phyloP scores from a whole-genome alignment of 1,140 invertebrate species.

The Bradynema listronoti region DNA sequence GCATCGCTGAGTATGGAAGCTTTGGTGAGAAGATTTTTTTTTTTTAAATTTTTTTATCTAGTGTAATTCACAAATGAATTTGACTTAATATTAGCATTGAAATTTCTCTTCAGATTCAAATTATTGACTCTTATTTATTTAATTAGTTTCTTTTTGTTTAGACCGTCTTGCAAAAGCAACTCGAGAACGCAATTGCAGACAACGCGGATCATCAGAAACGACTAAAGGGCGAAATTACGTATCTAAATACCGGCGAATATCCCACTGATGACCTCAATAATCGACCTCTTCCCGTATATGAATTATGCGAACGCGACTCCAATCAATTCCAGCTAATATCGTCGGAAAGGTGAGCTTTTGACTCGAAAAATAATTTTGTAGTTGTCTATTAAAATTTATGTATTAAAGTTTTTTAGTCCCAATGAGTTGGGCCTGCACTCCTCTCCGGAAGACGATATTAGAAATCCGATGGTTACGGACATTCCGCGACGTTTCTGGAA shows the following conservation, averaged over 20 bases:
- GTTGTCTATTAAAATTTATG: constrained; percentile 22
- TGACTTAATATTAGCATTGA: neutral
- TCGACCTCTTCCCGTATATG: constrained; percentile 26
- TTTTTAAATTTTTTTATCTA: neutral
- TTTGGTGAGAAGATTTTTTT: constrained; percentile 10
- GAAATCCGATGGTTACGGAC: constrained; percentile 32
- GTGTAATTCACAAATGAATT: neutral
- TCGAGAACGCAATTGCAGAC: constrained; percentile 31
- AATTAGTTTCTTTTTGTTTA: constrained; percentile 13
- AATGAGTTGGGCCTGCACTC: constrained; percentile 31
- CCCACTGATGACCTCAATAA: constrained; percentile 28
- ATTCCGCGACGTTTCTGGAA: constrained; percentile 39
- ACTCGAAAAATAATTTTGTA: too few relatives aligned
- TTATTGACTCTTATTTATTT: too few relatives aligned
- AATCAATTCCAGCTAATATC: neutral
- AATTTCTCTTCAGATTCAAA: constrained; percentile 8
- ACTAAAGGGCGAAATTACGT: constrained; percentile 35
- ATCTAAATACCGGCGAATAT: constrained; percentile 35
- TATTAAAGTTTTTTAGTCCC: constrained; percentile 22
- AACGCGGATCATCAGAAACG: constrained; percentile 32
- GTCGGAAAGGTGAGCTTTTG: constrained; percentile 20
- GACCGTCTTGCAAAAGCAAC: constrained; percentile 28
- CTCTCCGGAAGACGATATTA: constrained; percentile 33
- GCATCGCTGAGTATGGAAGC: neutral
- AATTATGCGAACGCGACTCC: constrained; percentile 15